phyloP scores from a whole-genome alignment of 1,140 invertebrate genomes.

The Elysia chlorotica region DNA sequence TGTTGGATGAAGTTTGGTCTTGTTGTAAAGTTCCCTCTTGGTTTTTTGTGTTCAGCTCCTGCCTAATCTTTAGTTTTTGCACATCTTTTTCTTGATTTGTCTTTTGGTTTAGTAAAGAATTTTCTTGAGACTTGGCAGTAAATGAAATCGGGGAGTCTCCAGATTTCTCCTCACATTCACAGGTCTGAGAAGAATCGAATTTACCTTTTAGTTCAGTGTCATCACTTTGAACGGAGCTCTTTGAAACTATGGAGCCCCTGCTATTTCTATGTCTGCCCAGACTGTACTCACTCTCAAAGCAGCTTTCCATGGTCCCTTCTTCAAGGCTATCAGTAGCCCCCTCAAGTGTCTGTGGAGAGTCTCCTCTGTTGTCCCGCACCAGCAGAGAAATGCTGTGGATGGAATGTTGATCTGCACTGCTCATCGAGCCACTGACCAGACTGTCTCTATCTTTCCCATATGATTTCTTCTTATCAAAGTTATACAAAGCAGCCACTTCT shows the following conservation, averaged over 20 bases:
- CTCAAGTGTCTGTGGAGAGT: neutral
- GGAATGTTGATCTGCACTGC: constrained; percentile 32
- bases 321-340: no score
- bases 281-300: no score
- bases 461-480: constrained; percentile 34
- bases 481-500: constrained; percentile 40
- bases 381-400: constrained; percentile 38
- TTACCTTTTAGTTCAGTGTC: constrained; percentile 5
- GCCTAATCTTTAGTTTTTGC: neutral
- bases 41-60: no score
- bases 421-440: constrained; percentile 3
- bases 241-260: no score
- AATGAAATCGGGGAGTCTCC: neutral
- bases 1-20: neutral
- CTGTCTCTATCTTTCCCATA: constrained; percentile 1
- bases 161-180: neutral
- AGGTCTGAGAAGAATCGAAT: neutral
- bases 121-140: neutral
- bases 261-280: no score
- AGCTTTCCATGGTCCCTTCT: no score
- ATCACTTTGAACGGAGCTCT: no score
- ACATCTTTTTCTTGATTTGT: neutral
- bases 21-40: neutral
- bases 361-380: neutral
- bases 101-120: neutral